A percentile compares a stretch with the other conserved stretches of the same genome.
Conservation (phyloP, 92 coral and sea anemone genomes). For the Phenganax marumi region DNA sequence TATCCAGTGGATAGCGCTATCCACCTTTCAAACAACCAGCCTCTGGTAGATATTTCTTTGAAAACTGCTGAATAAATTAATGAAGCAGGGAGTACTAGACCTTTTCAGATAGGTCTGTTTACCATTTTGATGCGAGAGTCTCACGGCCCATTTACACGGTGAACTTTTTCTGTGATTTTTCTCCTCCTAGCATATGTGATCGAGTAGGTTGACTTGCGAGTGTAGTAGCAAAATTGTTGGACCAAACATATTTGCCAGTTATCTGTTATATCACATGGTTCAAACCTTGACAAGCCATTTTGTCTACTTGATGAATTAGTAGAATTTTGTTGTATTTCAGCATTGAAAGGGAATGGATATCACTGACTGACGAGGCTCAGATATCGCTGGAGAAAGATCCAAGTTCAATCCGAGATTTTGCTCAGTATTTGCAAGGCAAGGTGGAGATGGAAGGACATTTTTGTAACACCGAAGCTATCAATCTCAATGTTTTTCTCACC, state of each 20-base stretch:
- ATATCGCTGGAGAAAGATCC: neutral
- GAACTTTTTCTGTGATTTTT: no score
- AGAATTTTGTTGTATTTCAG: neutral
- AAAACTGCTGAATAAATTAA: no score
- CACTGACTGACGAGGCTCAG: slow-evolving; percentile 18
- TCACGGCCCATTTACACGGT: no score
- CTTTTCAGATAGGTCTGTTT: no score
- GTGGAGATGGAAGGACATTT: slow-evolving; percentile 7
- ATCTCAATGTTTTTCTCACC: slow-evolving; percentile 34
- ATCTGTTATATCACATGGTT: neutral
- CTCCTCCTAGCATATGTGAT: no score
- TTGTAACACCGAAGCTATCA: slow-evolving; percentile 33
- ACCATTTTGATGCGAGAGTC: no score
- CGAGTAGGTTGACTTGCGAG: no score
- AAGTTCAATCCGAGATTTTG: neutral
- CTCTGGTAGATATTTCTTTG: neutral
- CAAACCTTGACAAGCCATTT: neutral
- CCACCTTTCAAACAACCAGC: no score
- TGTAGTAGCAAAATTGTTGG: no score
- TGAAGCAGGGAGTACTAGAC: no score
- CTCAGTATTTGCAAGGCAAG: slow-evolving; percentile 22
- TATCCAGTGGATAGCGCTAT: no score
- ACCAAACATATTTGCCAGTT: no score
- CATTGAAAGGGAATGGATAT: slow-evolving; percentile 18
- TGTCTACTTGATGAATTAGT: neutral